A percentile compares a stretch with the other conserved stretches of the same genome.
Conservation (phyloP, 2,888 invertebrate species). For the Mythimna albipuncta region DNA sequence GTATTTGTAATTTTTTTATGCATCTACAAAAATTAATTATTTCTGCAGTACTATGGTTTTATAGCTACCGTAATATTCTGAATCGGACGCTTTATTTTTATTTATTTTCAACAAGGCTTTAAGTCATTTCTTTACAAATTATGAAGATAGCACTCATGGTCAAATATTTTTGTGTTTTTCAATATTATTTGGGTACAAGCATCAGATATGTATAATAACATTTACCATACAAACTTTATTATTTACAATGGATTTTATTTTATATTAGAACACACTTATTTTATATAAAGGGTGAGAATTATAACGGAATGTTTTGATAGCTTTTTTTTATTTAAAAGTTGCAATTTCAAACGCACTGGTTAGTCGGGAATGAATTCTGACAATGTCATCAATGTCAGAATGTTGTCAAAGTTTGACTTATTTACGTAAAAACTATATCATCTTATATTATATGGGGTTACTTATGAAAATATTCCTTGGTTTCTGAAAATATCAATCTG, state of each 20-base stretch:
- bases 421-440: not conserved
- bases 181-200: slow-evolving; percentile 7
- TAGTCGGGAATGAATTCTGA: not conserved
- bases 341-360: not conserved
- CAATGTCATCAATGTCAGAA: not conserved
- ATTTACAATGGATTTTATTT: slow-evolving; percentile 35
- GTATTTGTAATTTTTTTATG: too few relatives aligned
- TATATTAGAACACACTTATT: not conserved
- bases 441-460: not conserved
- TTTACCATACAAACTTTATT: slow-evolving; percentile 48
- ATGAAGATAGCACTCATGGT: not conserved
- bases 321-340: not conserved
- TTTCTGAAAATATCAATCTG: not conserved
- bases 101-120: not conserved
- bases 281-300: not conserved
- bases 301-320: not conserved
- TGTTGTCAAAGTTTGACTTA: not conserved
- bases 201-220: slow-evolving; percentile 36
- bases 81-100: not conserved
- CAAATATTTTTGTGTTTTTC: not conserved
- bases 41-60: not conserved
- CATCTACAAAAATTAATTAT: too few relatives aligned
- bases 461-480: not conserved
- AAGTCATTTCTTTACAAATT: not conserved
- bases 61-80: not conserved